These are phyloP conservation scores for Streptopelia turtur DNA, from an alignment of 2,797 vertebrate species.

Conservation along the genomic window DNA sequence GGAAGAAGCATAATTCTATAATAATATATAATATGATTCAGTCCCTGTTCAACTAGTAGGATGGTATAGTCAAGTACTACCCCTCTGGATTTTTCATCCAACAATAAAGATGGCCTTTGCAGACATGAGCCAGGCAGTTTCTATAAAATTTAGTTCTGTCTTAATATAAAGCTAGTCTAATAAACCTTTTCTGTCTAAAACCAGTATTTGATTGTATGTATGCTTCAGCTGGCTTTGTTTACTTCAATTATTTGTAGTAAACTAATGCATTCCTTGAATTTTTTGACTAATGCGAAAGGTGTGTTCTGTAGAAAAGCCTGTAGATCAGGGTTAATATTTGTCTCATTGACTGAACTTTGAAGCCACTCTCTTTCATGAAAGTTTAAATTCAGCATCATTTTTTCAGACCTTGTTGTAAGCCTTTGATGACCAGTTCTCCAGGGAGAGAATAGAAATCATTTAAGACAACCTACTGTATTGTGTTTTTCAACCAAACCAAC, in stretches of 20 bases:
- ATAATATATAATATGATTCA: background rate
- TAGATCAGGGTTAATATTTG: background rate
- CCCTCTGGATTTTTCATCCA: background rate
- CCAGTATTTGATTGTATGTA: background rate
- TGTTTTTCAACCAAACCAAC: background rate
- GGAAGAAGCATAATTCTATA: background rate
- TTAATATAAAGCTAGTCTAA: background rate
- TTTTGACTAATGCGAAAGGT: background rate
- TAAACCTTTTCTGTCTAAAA: background rate
- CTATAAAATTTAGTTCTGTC: background rate
- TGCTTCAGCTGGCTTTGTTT: background rate
- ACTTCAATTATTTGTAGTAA: background rate
- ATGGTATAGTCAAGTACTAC: rapidly evolving
- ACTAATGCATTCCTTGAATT: background rate
- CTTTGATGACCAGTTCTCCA: background rate
- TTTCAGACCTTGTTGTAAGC: background rate
- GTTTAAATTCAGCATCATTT: background rate
- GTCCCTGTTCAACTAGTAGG: background rate
- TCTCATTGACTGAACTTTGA: background rate
- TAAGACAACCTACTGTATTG: background rate
- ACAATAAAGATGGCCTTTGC: background rate
- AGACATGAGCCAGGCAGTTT: background rate
- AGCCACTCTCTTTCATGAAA: background rate
- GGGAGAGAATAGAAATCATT: background rate
- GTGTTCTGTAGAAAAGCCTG: background rate